Base-by-base conservation (phyloP, 2,113 vertebrate genomes). In the Mus pahari region DNA sequence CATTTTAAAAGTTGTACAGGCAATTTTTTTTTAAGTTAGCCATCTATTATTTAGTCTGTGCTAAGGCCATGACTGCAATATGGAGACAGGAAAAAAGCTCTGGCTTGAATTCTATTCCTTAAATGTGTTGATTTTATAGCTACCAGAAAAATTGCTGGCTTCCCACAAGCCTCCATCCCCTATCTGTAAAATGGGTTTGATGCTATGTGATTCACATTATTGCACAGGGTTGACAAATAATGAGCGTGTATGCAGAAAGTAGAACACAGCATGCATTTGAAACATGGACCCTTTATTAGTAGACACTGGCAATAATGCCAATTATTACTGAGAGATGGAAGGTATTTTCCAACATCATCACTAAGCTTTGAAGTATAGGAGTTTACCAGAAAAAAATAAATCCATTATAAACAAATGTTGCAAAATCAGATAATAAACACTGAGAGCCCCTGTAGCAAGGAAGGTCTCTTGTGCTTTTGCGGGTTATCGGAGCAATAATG, bases 11-110 rank as follows among this genome's bases (percentile, higher is more conserved):
- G 14, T 87, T 45, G 7, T 20, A n/a, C 12, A 71, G 36, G 22
- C 75, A 60, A 53, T 42, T 73, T 90, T n/a, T 50, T 95, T 50
- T 64, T 58, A 92, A 89, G 33, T 77, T 90, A 91, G 20, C 4
- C 55, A 89, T 22, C 3, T 20, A 48, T 60, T 81, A 86, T 79
- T 94, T 83, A 68, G 90, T 90, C n/a, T 66, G 5, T 88, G 60
- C 13, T 68, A n/a, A 91, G 45, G 58, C 42, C 60, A 7, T 6
- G 42, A 83, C 86, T 55, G 26, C n/a, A 62, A 71, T 22, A 3
- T 1, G 82, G n/a, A 87, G 13, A 45, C 28, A 75, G 13, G 3
- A 79, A 75, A 84, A 84, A 14, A 70, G 10, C 84, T 91, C 64
- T 89, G 68, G 87, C 13, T 24, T 45, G 36, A 88, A 7, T 45